phyloP scores from a whole-genome alignment of 2,113 vertebrate species.

The Lagopus leucura region DNA sequence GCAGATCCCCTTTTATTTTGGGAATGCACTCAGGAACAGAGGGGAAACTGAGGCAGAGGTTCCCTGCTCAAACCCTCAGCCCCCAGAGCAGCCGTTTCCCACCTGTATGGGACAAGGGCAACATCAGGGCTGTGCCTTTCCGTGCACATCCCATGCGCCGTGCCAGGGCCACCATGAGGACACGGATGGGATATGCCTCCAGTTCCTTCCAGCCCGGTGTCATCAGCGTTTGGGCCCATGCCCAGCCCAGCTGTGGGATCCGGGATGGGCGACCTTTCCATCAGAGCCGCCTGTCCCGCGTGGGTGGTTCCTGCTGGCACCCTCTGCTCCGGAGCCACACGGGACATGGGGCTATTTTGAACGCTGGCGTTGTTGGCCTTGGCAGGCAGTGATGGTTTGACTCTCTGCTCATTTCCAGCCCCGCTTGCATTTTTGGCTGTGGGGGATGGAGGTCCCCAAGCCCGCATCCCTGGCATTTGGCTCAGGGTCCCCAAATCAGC shows the following conservation, averaged over 20 bases:
- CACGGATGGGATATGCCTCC: not conserved
- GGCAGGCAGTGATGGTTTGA: not conserved
- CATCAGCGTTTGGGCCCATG: not conserved
- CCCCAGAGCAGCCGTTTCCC: rapidly evolving
- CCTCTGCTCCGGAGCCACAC: not conserved
- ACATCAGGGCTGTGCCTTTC: rapidly evolving
- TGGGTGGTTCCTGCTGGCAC: conserved; percentile 40
- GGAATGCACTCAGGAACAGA: not conserved
- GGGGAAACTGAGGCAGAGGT: not conserved
- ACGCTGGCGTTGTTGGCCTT: conserved; percentile 45
- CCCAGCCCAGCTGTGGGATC: not conserved
- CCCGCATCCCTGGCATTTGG: rapidly evolving
- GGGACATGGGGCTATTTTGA: conserved; percentile 1
- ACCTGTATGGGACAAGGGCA: rapidly evolving
- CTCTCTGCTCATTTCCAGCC: not conserved
- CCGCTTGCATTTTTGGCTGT: not conserved
- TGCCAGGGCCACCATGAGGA: not conserved
- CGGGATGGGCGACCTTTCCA: not conserved
- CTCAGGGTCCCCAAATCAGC: rapidly evolving
- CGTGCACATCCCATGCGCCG: rapidly evolving
- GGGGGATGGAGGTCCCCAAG: not conserved
- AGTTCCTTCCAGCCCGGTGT: not conserved
- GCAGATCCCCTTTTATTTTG: not conserved
- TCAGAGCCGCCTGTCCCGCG: not conserved
- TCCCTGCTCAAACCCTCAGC: not conserved